Evolutionary conservation across 2,888 invertebrate genomes (phyloP).

Genomic region (Drosophila antonietae): DNA sequence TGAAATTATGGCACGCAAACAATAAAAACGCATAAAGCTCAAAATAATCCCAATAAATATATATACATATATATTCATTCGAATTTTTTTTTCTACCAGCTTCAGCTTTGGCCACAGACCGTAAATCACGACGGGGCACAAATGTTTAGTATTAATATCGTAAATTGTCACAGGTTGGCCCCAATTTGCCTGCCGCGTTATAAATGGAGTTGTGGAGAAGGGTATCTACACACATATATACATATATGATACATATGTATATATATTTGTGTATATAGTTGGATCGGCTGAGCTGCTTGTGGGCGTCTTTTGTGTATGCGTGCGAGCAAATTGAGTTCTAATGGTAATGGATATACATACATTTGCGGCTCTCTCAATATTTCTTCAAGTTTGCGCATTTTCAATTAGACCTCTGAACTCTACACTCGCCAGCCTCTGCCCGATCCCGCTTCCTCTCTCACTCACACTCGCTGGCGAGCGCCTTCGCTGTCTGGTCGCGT

Average conservation of each 20-base stretch:
- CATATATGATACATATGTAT: not conserved
- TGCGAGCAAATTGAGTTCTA: constrained; percentile 73
- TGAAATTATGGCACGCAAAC: constrained; percentile 74
- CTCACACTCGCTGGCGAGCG: constrained; percentile 1
- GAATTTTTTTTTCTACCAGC: constrained; percentile 9
- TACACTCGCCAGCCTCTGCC: constrained; percentile 48
- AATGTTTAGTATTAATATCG: constrained; percentile 83
- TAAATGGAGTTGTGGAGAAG: constrained; percentile 65
- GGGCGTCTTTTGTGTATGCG: constrained; percentile 63
- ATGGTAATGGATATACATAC: constrained; percentile 58
- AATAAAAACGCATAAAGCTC: constrained; percentile 75
- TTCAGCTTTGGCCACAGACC: constrained; percentile 28
- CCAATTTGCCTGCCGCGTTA: constrained; percentile 79
- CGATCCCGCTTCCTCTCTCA: constrained; percentile 2
- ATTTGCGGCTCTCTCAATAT: constrained; percentile 69
- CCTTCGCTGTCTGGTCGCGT: constrained; percentile 12
- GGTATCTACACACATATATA: not conserved
- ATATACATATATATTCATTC: constrained; percentile 11
- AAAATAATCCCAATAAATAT: constrained; percentile 65
- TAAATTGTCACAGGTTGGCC: constrained; percentile 82
- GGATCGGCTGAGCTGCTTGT: constrained; percentile 37
- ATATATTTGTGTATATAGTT: not conserved
- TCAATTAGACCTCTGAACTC: constrained; percentile 83
- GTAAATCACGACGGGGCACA: constrained; percentile 79
- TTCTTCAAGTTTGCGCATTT: constrained; percentile 77